phyloP scores from a whole-genome alignment of 2,888 invertebrate genomes.

The Temnothorax ravouxi region DNA sequence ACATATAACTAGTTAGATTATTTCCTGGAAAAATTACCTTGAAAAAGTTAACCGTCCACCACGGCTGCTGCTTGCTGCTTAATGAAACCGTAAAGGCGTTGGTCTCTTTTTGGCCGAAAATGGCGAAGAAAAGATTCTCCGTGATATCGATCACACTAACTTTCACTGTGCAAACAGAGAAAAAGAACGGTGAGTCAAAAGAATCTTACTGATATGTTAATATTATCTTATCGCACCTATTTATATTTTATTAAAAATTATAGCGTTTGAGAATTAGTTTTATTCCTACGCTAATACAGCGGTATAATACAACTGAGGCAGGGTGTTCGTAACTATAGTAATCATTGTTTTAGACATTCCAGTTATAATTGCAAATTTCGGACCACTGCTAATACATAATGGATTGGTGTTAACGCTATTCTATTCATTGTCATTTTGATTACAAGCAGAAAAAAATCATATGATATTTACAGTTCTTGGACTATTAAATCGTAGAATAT shows the following conservation, averaged over 20 bases:
- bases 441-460: constrained; percentile 36
- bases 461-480: constrained; percentile 22
- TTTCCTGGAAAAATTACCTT: constrained; percentile 88
- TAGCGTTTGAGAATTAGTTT: background rate
- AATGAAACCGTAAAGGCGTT: constrained; percentile 87
- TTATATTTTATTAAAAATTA: constrained; percentile 7
- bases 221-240: background rate
- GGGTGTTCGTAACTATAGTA: constrained; percentile 4
- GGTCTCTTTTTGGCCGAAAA: constrained; percentile 97
- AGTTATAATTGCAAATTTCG: constrained; percentile 9
- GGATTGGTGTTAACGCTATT: constrained; percentile 15
- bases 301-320: constrained; percentile 18
- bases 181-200: constrained; percentile 25
- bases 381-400: constrained; percentile 16
- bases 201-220: constrained; percentile 1
- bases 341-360: constrained; percentile 3
- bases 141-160: constrained; percentile 97
- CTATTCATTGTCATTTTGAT: constrained; percentile 38
- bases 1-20: background rate
- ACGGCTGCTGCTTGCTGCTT: constrained; percentile 89
- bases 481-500: constrained; percentile 22
- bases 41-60: constrained; percentile 95
- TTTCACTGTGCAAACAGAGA: constrained; percentile 90
- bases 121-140: constrained; percentile 99
- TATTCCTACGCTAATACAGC: constrained; percentile 37